Percentiles rank a stretch among this genome's conserved stretches.
phyloP scores from a whole-genome alignment of 2,113 vertebrate species.

The Rhinopithecus roxellana region DNA sequence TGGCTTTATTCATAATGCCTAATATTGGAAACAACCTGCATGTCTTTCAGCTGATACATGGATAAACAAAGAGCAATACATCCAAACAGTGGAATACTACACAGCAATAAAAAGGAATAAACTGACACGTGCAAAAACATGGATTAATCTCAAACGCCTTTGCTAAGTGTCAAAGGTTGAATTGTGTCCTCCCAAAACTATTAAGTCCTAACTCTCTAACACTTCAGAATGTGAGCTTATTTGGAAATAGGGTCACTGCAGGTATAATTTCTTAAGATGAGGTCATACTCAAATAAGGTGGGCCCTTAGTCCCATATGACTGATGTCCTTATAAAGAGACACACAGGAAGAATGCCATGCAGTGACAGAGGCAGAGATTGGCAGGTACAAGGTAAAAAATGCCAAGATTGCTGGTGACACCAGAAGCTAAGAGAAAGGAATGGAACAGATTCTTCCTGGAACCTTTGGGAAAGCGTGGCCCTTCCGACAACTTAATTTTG shows the following conservation, averaged over 20 bases:
- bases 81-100: not conserved
- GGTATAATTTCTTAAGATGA: not conserved
- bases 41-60: not conserved
- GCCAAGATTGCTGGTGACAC: not conserved
- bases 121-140: not conserved
- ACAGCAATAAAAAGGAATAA: not conserved
- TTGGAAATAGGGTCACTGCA: not conserved
- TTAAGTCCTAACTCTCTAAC: not conserved
- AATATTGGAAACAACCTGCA: not conserved
- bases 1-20: conserved; percentile 10
- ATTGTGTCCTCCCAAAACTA: not conserved
- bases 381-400: not conserved
- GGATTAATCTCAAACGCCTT: not conserved
- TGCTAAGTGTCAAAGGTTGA: not conserved
- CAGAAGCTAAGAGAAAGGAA: not conserved
- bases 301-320: not conserved
- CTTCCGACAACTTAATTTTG: not conserved
- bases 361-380: not conserved
- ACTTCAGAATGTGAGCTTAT: not conserved
- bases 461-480: not conserved
- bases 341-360: not conserved
- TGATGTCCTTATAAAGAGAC: not conserved
- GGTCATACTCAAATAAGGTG: not conserved
- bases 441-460: not conserved
- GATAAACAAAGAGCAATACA: not conserved